Base-by-base conservation (phyloP, 1,140 invertebrate genomes). In the Caligus rogercresseyi region DNA sequence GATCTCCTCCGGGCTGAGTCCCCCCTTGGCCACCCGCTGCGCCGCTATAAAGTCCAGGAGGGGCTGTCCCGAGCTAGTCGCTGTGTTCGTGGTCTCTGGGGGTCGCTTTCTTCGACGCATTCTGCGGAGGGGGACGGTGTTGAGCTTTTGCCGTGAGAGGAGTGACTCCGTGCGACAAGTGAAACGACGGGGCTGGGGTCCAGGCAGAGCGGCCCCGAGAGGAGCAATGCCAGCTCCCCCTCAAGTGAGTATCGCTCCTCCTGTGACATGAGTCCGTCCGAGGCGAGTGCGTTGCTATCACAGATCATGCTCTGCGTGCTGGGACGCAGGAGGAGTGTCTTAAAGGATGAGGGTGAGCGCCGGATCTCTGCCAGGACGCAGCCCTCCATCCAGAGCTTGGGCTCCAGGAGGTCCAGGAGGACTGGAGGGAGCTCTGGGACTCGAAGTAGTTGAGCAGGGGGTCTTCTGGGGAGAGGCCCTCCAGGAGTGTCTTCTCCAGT, bases 301-400 rank as follows among this genome's bases (percentile, higher is more conserved):
- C 81, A 80, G 68, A 86, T 76, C 70, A 87, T 75, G 64, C 82
- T 85, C 80, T 88, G 85, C 70, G 83, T 84, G 43, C 86, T 87
- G 67, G 89, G 89, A 73, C 83, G 83, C 61, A 94, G 78, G 65
- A 94, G 76, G 64, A 66, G 66, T 19, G 64, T 53, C 61, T 71
- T 72, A 11, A 70, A 68, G 43, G 72, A 70, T 18, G 87, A 83
- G 67, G 89, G 78, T 71, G 87, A 88, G 75, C 94, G 89, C 69
- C 88, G 78, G 65, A 95, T 80, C 79, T 94, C 87, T 66, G 83
- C 84, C 69, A 94, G 86, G 54, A 94, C 85, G 75, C 89, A 92
- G 24, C 89, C 89, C 67, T 82, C 85, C 70, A 93, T 90, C 75
- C 90, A 94, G 19, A 93, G 77, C 72, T 83, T 81, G 19, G 83